phyloP scores from a whole-genome alignment of 30 jellyfish, hydroid and myxozoan species.

The Rhopilema esculentum region DNA sequence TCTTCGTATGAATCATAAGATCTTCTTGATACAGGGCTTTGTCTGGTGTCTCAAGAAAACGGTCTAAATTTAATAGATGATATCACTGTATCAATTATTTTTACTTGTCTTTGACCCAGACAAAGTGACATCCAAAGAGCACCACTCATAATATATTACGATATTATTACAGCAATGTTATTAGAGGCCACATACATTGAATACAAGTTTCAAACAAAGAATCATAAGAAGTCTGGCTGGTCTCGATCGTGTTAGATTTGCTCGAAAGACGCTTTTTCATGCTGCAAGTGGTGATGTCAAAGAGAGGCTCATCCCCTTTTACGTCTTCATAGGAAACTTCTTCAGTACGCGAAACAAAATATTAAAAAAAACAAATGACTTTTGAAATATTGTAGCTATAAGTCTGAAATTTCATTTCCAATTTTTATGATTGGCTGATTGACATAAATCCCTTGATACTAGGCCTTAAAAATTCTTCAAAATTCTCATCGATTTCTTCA shows the following conservation, averaged over 20 bases:
- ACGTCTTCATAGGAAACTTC: too few relatives aligned
- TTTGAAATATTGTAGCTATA: too few relatives aligned
- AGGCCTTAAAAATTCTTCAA: too few relatives aligned
- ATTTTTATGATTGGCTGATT: too few relatives aligned
- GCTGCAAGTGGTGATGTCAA: neutral
- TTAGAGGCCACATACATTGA: neutral
- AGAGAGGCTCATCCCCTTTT: neutral
- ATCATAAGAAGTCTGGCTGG: neutral
- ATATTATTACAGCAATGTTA: neutral
- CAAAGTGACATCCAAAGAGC: neutral
- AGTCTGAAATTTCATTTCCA: too few relatives aligned
- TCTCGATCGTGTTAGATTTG: neutral
- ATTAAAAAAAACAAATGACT: too few relatives aligned
- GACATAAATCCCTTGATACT: too few relatives aligned
- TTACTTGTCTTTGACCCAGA: neutral
- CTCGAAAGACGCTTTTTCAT: neutral
- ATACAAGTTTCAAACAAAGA: neutral
- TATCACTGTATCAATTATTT: neutral
- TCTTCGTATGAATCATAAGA: neutral
- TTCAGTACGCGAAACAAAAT: too few relatives aligned
- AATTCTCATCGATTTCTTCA: too few relatives aligned
- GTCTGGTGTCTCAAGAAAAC: neutral
- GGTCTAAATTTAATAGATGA: neutral
- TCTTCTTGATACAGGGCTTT: neutral
- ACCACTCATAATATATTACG: neutral